Conservation (phyloP, 2,113 vertebrate species). For the Zapus hudsonius region DNA sequence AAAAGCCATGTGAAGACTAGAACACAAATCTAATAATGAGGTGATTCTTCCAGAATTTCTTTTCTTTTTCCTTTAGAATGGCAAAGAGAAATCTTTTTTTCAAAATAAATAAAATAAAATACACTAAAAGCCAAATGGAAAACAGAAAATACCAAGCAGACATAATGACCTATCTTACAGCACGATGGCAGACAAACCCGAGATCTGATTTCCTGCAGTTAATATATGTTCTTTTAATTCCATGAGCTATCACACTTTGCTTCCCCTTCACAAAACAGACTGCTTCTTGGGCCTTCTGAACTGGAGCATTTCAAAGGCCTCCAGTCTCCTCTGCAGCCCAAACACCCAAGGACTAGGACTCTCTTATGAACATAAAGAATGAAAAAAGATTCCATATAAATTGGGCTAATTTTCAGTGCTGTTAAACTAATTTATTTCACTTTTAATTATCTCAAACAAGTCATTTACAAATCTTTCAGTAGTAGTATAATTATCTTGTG, state of each 20-base stretch:
- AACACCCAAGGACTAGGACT: slow-evolving; percentile 10
- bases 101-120: neutral
- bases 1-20: slow-evolving; percentile 4
- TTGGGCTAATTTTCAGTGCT: neutral
- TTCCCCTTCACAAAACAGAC: neutral
- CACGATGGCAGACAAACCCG: neutral
- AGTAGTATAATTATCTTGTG: neutral
- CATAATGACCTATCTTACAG: slow-evolving; percentile 10
- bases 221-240: slow-evolving; percentile 9
- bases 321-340: neutral
- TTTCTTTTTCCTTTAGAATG: neutral
- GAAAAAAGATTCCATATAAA: neutral
- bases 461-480: slow-evolving; percentile 6
- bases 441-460: slow-evolving; percentile 56
- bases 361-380: slow-evolving; percentile 15
- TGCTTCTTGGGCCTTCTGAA: neutral
- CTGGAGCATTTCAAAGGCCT: neutral
- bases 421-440: neutral
- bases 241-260: neutral
- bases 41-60: neutral
- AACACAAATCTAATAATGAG: slow-evolving; percentile 7
- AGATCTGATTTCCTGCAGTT: neutral
- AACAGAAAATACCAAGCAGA: neutral
- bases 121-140: neutral
- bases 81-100: slow-evolving; percentile 49